These are phyloP conservation scores for Anorthoa munda DNA, from an alignment of 2,888 invertebrate species.

Conservation along the genomic window DNA sequence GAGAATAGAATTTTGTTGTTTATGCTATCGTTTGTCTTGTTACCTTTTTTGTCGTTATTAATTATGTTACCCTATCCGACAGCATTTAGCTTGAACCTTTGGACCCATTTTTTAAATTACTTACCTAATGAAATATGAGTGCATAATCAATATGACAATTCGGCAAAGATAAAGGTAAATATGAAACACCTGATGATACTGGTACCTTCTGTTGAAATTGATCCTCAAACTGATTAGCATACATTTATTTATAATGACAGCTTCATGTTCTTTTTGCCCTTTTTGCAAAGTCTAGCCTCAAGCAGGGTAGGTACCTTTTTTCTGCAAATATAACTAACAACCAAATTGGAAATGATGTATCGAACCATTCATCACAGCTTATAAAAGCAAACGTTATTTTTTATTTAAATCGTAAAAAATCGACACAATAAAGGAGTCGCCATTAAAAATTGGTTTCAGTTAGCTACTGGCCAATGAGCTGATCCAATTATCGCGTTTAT, in stretches of 20 bases:
- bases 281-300: conserved; percentile 21
- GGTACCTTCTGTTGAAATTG: conserved; percentile 19
- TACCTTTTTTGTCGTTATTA: conserved; percentile 68
- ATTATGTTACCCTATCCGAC: conserved; percentile 51
- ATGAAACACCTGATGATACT: conserved; percentile 35
- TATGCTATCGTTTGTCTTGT: conserved; percentile 73
- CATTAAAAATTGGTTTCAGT: conserved; percentile 84
- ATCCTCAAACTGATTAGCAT: conserved; percentile 38
- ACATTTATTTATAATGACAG: conserved; percentile 43
- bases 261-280: conserved; percentile 12
- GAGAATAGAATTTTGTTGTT: conserved; percentile 82
- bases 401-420: conserved; percentile 50
- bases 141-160: conserved; percentile 42
- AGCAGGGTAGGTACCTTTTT: not conserved
- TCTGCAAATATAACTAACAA: conserved; percentile 18
- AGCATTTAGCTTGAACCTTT: conserved; percentile 20
- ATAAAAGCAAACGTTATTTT: conserved; percentile 47
- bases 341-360: conserved; percentile 51
- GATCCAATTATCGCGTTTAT: conserved; percentile 88
- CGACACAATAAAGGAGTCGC: conserved; percentile 61
- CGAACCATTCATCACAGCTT: conserved; percentile 42
- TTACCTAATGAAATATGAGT: conserved; percentile 35
- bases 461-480: conserved; percentile 87
- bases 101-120: conserved; percentile 24
- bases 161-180: conserved; percentile 37